These are phyloP conservation scores for Molanna angustata DNA, from an alignment of 2,888 invertebrate genomes.

Conservation along the genomic window DNA sequence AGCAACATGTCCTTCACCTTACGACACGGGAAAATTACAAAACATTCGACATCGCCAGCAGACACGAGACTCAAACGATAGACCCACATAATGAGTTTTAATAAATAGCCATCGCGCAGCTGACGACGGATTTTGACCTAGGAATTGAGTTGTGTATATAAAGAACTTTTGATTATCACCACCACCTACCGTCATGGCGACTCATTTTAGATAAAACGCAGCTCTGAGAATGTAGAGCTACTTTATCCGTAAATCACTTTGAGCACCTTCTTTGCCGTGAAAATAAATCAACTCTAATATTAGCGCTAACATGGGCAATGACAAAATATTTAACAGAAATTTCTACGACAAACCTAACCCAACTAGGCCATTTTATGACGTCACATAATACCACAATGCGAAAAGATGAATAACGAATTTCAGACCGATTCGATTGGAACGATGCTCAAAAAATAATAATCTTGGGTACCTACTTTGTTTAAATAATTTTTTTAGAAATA, in stretches of 20 bases:
- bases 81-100: constrained; percentile 13
- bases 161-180: constrained; percentile 57
- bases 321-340: constrained; percentile 64
- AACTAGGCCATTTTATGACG: constrained; percentile 65
- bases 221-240: constrained; percentile 41
- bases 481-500: too few relatives aligned
- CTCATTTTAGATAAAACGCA: constrained; percentile 71
- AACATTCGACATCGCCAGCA: neutral
- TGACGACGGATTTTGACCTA: too few relatives aligned
- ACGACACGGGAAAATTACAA: constrained; percentile 10
- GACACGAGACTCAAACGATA: neutral
- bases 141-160: too few relatives aligned
- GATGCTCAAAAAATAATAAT: neutral
- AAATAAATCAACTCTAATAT: constrained; percentile 21
- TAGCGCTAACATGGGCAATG: constrained; percentile 54
- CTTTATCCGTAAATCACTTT: constrained; percentile 13
- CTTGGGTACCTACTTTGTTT: too few relatives aligned
- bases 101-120: too few relatives aligned
- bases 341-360: constrained; percentile 69
- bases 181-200: constrained; percentile 89
- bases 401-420: neutral
- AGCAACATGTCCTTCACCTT: constrained; percentile 14
- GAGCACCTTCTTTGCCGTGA: constrained; percentile 19
- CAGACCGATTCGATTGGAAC: neutral
- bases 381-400: constrained; percentile 44